Conservation (phyloP, 2,113 vertebrate genomes). For the Zapornia atra region DNA sequence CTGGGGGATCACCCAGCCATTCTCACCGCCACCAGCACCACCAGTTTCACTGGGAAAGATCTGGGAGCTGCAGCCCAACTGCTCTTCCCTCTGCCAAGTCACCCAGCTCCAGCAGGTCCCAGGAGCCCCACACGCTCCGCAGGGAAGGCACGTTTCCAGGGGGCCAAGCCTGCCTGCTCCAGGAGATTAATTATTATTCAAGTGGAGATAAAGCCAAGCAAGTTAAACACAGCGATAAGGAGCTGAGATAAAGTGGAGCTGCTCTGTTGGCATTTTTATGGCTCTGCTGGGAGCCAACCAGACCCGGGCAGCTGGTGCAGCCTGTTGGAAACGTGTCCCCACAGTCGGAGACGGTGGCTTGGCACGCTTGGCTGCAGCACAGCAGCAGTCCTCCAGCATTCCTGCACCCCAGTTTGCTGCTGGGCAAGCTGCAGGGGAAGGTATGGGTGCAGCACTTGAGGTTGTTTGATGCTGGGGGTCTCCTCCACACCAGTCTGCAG, state of each 20-base stretch:
- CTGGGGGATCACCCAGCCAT: accelerated
- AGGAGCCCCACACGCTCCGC: not conserved
- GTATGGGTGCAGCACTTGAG: accelerated
- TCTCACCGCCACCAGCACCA: not conserved
- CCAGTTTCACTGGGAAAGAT: not conserved
- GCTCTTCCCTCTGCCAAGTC: not conserved
- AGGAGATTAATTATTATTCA: slow-evolving; percentile 51
- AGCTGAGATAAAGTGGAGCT: not conserved
- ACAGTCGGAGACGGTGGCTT: not conserved
- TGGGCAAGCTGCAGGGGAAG: not conserved
- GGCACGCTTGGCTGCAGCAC: too few relatives aligned
- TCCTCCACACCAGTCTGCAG: accelerated
- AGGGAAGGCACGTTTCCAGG: not conserved
- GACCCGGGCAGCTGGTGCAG: not conserved
- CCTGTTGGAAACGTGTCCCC: not conserved
- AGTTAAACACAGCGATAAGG: not conserved
- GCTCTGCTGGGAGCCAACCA: not conserved
- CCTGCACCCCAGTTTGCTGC: not conserved
- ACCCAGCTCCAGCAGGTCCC: not conserved
- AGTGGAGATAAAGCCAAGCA: not conserved
- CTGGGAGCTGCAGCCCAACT: too few relatives aligned
- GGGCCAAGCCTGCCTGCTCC: not conserved
- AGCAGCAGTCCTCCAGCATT: accelerated
- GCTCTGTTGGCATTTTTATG: not conserved
- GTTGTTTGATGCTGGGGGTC: not conserved